These are phyloP conservation scores for Micropoecilia bifurca DNA, from an alignment of 2,797 vertebrate species.

Conservation along the genomic window DNA sequence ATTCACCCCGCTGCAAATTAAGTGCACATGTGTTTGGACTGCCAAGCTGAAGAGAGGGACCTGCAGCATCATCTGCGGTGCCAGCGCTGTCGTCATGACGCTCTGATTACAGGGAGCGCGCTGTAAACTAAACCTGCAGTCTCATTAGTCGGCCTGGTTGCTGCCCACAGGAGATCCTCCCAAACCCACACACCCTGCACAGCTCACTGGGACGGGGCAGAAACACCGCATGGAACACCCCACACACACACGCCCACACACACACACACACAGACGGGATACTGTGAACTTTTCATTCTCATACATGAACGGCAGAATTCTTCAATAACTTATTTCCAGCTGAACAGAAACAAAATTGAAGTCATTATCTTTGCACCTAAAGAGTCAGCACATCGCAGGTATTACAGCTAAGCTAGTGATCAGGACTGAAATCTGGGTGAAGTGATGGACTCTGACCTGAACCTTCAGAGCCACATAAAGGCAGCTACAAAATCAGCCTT, in stretches of 20 bases:
- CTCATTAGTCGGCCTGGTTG: constrained; percentile 60
- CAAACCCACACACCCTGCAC: constrained; percentile 56
- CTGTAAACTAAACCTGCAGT: constrained; percentile 50
- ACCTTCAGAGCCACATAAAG: too few species aligned
- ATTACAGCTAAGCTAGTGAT: too few species aligned
- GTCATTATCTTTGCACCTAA: too few species aligned
- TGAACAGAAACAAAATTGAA: too few species aligned
- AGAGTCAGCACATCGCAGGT: too few species aligned
- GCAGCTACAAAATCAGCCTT: too few species aligned
- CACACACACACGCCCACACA: not conserved
- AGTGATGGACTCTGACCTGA: too few species aligned
- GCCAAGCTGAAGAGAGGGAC: constrained; percentile 32
- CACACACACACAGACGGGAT: constrained; percentile 8
- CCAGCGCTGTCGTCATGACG: constrained; percentile 38
- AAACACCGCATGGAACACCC: constrained; percentile 27
- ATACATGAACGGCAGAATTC: constrained; percentile 8
- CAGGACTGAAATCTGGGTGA: too few species aligned
- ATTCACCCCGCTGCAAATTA: constrained; percentile 30
- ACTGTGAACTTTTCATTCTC: constrained; percentile 21
- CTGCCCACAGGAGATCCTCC: constrained; percentile 65
- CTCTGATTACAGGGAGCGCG: constrained; percentile 68
- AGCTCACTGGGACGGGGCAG: constrained; percentile 29
- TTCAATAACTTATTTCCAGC: too few species aligned
- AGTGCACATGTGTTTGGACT: constrained; percentile 53
- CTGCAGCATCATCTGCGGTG: constrained; percentile 37